A percentile compares a stretch with the other conserved stretches of the same genome.
phyloP scores from a whole-genome alignment of 2,113 vertebrate species.

The Cynocephalus volans region DNA sequence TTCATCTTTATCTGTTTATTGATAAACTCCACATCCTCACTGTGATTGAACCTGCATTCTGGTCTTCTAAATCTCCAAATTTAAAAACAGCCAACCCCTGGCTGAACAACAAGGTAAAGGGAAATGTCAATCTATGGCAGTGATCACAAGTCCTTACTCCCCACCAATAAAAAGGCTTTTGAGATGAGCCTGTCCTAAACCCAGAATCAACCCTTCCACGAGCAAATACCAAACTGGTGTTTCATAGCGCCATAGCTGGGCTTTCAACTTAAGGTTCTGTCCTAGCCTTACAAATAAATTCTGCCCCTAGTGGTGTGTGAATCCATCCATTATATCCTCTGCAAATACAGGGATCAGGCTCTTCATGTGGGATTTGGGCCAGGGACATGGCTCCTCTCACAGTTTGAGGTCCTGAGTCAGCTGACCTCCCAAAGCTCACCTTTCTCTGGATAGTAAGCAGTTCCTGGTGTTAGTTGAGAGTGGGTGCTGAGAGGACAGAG shows the following conservation, averaged over 20 bases:
- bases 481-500: no score
- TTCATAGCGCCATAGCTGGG: not conserved
- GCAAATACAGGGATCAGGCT: not conserved
- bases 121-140: not conserved
- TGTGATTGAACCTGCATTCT: not conserved
- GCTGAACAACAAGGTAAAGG: not conserved
- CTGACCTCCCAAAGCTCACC: not conserved
- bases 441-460: not conserved
- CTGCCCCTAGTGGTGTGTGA: not conserved
- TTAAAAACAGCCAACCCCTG: not conserved
- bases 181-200: not conserved
- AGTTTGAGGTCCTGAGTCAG: not conserved
- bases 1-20: not conserved
- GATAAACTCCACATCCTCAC: not conserved
- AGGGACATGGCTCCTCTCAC: not conserved
- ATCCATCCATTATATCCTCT: not conserved
- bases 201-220: not conserved
- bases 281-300: no score
- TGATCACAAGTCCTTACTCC: no score
- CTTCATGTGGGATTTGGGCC: not conserved
- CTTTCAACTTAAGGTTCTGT: not conserved
- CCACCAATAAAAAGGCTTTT: not conserved
- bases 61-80: not conserved
- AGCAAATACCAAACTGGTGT: not conserved
- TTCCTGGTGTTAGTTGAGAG: no score